Evolutionary conservation across 2,113 vertebrate species (phyloP), one percentile per base, ranked within the genome.

Genomic region (Daphoenositta chrysoptera): DNA sequence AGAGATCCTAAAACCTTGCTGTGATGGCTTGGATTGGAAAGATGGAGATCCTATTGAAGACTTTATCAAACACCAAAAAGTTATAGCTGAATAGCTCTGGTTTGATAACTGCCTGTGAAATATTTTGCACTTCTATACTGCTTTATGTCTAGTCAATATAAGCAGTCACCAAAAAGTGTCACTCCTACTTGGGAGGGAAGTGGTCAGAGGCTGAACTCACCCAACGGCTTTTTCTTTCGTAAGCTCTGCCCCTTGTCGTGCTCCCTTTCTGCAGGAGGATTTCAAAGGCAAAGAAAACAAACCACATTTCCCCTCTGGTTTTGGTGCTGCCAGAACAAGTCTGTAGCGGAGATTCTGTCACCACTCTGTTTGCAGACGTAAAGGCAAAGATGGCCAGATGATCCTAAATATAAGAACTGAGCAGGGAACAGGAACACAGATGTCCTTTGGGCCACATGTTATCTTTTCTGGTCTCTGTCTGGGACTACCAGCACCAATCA

Each of bases 361-460:
- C 35, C 11, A 6, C 12, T 54, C 24, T 53, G 8, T 39, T 45
- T 35, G 35, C 27, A 60, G 57, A 35, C 0, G 0, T 22, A 20
- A 71, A 91, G 63, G n/a, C 3, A 7, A 64, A 86, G 57, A 83
- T 6, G 5, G 22, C 23, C 57, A 71, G 28, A 26, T 17, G 54
- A 63, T 19, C 13, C 28, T 13, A 31, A 71, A 64, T 7, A 8
- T 0, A 68, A 56, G 66, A 68, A 68, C 1, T 26, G 22, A 80
- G 53, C 42, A 40, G 30, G 35, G 20, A 89, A 58, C 9, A 39
- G n/a, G 39, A 94, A 40, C 44, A 50, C 15, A 35, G 35, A 24
- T 65, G 50, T 39, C 40, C 24, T 79, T 30, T 1, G 1, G 42
- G n/a, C 16, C 60, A 47, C 13, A 27, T 0, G 0, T 35, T 16